Conservation (phyloP, 2,888 invertebrate species). For the Myathropa florea region DNA sequence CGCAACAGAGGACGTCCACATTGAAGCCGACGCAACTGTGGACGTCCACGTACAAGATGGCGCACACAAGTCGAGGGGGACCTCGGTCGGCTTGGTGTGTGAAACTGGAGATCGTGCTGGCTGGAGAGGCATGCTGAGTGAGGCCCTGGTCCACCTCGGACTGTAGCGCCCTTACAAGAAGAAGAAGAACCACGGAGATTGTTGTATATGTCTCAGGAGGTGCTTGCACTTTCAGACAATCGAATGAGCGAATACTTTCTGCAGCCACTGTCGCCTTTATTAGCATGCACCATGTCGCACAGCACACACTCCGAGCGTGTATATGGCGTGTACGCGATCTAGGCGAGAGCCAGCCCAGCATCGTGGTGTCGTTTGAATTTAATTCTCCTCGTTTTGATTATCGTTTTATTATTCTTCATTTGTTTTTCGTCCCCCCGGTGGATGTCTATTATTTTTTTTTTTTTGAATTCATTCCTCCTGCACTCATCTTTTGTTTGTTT, state of each 20-base stretch:
- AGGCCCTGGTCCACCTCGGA: too few relatives aligned
- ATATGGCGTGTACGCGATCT: constrained; percentile 38
- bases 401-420: constrained; percentile 53
- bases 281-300: constrained; percentile 43
- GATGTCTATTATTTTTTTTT: constrained; percentile 35
- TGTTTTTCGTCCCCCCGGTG: constrained; percentile 24
- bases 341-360: constrained; percentile 42
- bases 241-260: not conserved
- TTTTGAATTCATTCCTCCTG: not conserved
- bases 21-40: too few relatives aligned
- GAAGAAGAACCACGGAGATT: too few relatives aligned
- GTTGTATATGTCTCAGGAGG: too few relatives aligned
- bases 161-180: too few relatives aligned
- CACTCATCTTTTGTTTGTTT: constrained; percentile 19
- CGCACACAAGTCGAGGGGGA: too few relatives aligned
- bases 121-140: too few relatives aligned
- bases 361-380: constrained; percentile 50
- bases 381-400: constrained; percentile 56
- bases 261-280: constrained; percentile 31
- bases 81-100: too few relatives aligned
- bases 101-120: too few relatives aligned
- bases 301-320: not conserved
- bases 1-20: too few relatives aligned
- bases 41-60: too few relatives aligned
- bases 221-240: too few relatives aligned